Percentiles rank a stretch among this genome's conserved stretches.
These are phyloP conservation scores for Callinectes sapidus DNA, from an alignment of 2,888 invertebrate species.

Conservation along the genomic window DNA sequence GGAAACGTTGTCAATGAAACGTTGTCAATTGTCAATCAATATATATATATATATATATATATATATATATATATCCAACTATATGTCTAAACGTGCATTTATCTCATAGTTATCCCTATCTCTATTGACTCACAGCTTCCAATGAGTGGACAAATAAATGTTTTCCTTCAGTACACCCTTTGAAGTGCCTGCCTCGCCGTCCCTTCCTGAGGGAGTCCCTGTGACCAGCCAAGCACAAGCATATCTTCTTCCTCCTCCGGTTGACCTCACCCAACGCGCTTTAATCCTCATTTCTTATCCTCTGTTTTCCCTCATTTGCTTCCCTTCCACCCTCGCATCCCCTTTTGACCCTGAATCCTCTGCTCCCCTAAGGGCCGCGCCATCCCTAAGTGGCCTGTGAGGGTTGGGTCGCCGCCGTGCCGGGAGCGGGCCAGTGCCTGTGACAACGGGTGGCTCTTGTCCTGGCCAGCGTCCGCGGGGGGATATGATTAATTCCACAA, in stretches of 20 bases:
- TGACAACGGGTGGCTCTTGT: conserved; percentile 37
- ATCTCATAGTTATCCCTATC: background rate
- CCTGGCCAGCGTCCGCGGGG: conserved; percentile 13
- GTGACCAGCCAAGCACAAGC: conserved; percentile 17
- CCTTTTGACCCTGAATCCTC: conserved; percentile 18
- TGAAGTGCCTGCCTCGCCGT: background rate
- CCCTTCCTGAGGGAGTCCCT: background rate
- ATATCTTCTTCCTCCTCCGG: conserved; percentile 33
- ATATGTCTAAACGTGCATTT: background rate
- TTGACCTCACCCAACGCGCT: conserved; percentile 4
- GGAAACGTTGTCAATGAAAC: no score
- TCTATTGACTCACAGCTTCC: background rate
- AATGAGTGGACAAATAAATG: background rate
- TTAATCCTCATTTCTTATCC: conserved; percentile 32
- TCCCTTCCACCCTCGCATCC: conserved; percentile 29
- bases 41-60: background rate
- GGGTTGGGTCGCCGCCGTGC: conserved; percentile 27
- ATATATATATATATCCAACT: background rate
- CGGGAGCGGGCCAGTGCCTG: conserved; percentile 18
- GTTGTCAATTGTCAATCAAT: no score
- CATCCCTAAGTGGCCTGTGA: conserved; percentile 20
- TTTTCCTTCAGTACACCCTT: background rate
- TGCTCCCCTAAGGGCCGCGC: conserved; percentile 8
- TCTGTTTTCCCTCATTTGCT: conserved; percentile 28
- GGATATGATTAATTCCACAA: conserved; percentile 65